Conservation (phyloP, 2,888 invertebrate species). For the Netelia melanura region DNA sequence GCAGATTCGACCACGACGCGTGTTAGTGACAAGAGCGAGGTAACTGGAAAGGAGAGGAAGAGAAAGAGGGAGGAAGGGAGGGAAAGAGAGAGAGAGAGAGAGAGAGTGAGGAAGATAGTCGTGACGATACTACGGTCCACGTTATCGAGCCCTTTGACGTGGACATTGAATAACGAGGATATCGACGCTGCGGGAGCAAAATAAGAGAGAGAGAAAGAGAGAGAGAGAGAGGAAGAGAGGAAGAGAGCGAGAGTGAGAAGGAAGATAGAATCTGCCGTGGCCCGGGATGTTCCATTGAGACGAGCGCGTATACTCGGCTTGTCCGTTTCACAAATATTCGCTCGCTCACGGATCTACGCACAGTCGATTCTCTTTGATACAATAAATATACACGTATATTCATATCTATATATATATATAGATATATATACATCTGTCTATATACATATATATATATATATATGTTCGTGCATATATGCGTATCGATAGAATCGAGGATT, state of each 20-base stretch:
- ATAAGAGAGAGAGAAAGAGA: conserved; percentile 27
- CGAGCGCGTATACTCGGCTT: conserved; percentile 51
- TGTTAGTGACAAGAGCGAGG: conserved; percentile 29
- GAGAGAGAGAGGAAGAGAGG: conserved; percentile 24
- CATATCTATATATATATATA: not conserved
- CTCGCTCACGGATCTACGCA: conserved; percentile 24
- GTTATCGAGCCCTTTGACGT: conserved; percentile 61
- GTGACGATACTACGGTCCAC: conserved; percentile 24
- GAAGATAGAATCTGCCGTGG: conserved; percentile 40
- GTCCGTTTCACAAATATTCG: conserved; percentile 58
- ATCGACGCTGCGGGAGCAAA: conserved; percentile 49
- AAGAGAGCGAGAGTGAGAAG: conserved; percentile 23
- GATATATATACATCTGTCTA: conserved; percentile 8
- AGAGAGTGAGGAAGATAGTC: conserved; percentile 15
- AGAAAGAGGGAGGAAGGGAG: not conserved
- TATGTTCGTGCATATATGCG: not conserved
- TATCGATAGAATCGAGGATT: not conserved
- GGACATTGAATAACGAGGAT: conserved; percentile 63
- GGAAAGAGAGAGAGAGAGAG: conserved; percentile 2
- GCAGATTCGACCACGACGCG: conserved; percentile 14
- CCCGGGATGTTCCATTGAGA: conserved; percentile 55
- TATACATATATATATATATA: not conserved
- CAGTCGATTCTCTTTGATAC: conserved; percentile 21
- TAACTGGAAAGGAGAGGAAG: conserved; percentile 14
- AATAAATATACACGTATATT: not conserved